Conservation (phyloP, 53 echinoderm and acorn worm species). For the Echinarachnius parma region DNA sequence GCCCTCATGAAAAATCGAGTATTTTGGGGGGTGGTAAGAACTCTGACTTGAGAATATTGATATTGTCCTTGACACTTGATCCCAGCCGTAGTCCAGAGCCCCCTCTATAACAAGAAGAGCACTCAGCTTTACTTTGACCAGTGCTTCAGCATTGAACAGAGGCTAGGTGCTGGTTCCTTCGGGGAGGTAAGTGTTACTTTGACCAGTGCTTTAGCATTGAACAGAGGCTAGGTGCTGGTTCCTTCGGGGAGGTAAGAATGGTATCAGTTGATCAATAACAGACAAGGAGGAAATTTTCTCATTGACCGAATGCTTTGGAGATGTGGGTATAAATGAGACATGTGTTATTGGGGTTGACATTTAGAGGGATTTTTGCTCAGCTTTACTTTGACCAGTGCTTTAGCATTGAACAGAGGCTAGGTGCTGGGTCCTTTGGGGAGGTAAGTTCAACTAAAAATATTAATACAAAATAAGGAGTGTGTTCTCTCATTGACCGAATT, state of each 20-base stretch:
- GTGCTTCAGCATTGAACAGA: constrained; percentile 72
- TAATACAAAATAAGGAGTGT: no score
- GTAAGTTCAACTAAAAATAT: no score
- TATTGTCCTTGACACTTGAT: background rate
- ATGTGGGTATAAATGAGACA: no score
- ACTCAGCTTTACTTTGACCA: constrained; percentile 77
- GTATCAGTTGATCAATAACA: no score
- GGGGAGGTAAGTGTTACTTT: constrained; percentile 92
- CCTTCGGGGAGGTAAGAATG: constrained; percentile 95
- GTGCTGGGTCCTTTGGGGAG: constrained; percentile 97
- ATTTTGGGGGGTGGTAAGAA: no score
- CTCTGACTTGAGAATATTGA: no score
- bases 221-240: constrained; percentile 85
- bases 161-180: constrained; percentile 95
- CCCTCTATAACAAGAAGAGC: constrained; percentile 70
- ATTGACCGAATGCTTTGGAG: no score
- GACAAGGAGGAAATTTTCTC: no score
- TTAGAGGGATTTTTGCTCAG: constrained; percentile 46
- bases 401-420: constrained; percentile 67
- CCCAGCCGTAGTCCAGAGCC: constrained; percentile 72
- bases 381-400: constrained; percentile 94
- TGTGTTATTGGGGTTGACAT: no score
- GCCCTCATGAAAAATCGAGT: no score
- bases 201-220: constrained; percentile 86
- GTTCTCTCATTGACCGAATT: no score